Evolutionary conservation across 2,113 vertebrate genomes (phyloP).

Genomic region (Nothobranchius furzeri): DNA sequence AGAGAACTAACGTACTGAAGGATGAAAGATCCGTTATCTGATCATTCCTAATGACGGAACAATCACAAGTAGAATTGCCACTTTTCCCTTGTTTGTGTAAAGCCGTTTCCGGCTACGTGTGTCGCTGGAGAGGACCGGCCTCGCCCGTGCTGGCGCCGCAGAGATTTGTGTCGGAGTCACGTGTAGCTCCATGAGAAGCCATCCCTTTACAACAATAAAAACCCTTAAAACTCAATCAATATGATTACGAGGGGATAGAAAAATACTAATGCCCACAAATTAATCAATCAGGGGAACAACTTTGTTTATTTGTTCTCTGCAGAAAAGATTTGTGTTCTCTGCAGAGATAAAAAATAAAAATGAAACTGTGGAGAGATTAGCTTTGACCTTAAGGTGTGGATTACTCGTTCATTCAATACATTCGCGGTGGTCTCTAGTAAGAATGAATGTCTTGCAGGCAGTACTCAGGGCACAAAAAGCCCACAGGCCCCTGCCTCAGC

Average conservation of each 20-base stretch:
- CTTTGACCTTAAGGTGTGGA: neutral
- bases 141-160: slow-evolving; percentile 30
- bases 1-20: slow-evolving; percentile 22
- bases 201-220: neutral
- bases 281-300: neutral
- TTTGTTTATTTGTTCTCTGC: no score
- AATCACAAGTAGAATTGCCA: slow-evolving; percentile 62
- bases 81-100: slow-evolving; percentile 65
- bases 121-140: slow-evolving; percentile 66
- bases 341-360: neutral
- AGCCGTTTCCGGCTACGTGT: slow-evolving; percentile 7
- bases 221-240: neutral
- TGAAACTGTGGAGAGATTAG: neutral
- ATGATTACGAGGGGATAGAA: neutral
- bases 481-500: no score
- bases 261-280: neutral
- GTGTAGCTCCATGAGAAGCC: neutral
- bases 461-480: no score
- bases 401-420: no score
- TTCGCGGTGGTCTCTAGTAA: no score
- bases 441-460: no score
- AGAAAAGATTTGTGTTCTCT: neutral
- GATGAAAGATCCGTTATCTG: slow-evolving; percentile 23
- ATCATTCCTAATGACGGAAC: slow-evolving; percentile 37
- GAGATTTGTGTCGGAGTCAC: slow-evolving; percentile 15